phyloP scores from a whole-genome alignment of 2,113 vertebrate species.

The Sinocyclocheilus anshuiensis region DNA sequence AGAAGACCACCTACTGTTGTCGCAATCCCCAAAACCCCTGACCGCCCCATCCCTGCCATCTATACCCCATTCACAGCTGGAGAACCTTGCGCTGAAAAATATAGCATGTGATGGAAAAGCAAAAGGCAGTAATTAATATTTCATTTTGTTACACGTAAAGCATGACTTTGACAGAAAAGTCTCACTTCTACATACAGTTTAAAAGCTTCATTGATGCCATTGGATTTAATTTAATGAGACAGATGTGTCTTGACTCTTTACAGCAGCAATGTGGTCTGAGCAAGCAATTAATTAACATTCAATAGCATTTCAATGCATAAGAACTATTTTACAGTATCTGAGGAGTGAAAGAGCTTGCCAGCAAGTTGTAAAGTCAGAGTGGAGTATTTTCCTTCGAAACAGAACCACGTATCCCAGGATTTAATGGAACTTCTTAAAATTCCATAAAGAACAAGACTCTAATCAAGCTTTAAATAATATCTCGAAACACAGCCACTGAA shows the following conservation, averaged over 20 bases:
- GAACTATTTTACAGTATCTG: background rate
- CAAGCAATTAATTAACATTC: slow-evolving; percentile 12
- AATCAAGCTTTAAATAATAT: slow-evolving; percentile 70
- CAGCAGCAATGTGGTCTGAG: background rate
- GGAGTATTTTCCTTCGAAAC: slow-evolving; percentile 57
- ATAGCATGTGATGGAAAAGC: background rate
- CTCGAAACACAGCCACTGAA: slow-evolving; percentile 64
- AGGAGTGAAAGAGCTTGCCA: background rate
- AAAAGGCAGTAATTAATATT: background rate
- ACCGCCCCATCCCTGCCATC: too few species aligned
- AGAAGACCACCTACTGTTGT: background rate
- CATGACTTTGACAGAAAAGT: too few species aligned
- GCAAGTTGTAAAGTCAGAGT: slow-evolving; percentile 50
- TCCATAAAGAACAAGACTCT: slow-evolving; percentile 68
- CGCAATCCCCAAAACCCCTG: background rate
- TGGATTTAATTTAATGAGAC: background rate
- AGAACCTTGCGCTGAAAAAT: background rate
- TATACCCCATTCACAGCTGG: too few species aligned
- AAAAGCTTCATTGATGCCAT: background rate
- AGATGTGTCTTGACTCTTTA: background rate
- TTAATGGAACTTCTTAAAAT: slow-evolving; percentile 69
- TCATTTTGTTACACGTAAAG: background rate
- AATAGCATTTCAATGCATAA: slow-evolving; percentile 6
- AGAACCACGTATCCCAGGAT: slow-evolving; percentile 64
- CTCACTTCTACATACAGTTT: background rate